phyloP scores from a whole-genome alignment of 1,140 invertebrate species.

The Euwallacea fornicatus region DNA sequence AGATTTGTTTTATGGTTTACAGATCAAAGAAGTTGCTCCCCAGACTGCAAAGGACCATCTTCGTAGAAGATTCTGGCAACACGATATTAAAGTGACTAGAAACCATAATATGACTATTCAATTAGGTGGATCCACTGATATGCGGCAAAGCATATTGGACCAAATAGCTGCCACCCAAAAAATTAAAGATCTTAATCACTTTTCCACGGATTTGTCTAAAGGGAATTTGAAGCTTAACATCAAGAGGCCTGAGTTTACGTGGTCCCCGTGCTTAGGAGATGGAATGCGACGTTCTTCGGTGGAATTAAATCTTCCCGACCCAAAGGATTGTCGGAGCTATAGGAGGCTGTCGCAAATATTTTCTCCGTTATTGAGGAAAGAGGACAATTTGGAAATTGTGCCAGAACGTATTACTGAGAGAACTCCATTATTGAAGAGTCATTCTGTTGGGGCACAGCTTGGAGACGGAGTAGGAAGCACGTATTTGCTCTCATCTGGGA shows the following conservation, averaged over 20 bases:
- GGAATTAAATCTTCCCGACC: neutral
- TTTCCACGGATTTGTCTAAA: slow-evolving; percentile 38
- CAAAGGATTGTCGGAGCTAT: neutral
- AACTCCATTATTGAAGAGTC: slow-evolving; percentile 14
- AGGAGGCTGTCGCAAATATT: slow-evolving; percentile 38
- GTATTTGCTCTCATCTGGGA: slow-evolving; percentile 21
- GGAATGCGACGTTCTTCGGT: neutral
- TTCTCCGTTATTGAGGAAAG: slow-evolving; percentile 7
- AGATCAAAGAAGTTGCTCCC: slow-evolving; percentile 77
- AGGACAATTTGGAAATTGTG: slow-evolving; percentile 15
- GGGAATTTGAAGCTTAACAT: slow-evolving; percentile 32
- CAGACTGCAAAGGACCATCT: slow-evolving; percentile 56
- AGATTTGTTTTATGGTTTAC: slow-evolving; percentile 16
- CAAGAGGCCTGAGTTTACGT: slow-evolving; percentile 36
- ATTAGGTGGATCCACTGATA: slow-evolving; percentile 31
- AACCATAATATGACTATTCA: slow-evolving; percentile 57
- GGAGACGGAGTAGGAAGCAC: slow-evolving; percentile 5
- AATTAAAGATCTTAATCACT: slow-evolving; percentile 25
- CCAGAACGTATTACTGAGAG: slow-evolving; percentile 6
- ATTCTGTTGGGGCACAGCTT: neutral
- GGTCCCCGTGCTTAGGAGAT: slow-evolving; percentile 33
- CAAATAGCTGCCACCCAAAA: neutral
- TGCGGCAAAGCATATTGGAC: slow-evolving; percentile 18
- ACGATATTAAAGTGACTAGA: slow-evolving; percentile 65
- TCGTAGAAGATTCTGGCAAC: slow-evolving; percentile 65